Percentiles rank a stretch among this genome's conserved stretches.
Evolutionary conservation across 2,113 vertebrate genomes (phyloP).

Genomic region (Xiphophorus couchianus): DNA sequence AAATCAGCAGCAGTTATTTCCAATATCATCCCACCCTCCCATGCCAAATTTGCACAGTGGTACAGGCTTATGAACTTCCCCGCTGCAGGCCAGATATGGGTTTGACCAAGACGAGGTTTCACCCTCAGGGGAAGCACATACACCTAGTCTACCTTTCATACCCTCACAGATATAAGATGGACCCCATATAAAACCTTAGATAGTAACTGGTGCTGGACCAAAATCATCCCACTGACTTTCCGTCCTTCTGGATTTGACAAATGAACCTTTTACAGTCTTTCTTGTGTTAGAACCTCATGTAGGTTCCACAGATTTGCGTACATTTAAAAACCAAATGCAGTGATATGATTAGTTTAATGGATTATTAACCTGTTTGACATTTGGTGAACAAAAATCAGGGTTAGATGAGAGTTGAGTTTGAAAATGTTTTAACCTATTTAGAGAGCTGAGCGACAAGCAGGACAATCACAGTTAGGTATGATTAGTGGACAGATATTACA

Average conservation of each 20-base stretch:
- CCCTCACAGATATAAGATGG: conserved; percentile 27
- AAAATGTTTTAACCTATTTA: conserved; percentile 49
- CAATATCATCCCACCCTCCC: not conserved
- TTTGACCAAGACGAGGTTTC: conserved; percentile 38
- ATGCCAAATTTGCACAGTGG: conserved; percentile 47
- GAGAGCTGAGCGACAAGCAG: conserved; percentile 26
- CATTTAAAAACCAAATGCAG: conserved; percentile 25
- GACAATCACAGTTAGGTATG: conserved; percentile 54
- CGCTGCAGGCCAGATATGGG: conserved; percentile 48
- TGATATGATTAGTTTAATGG: conserved; percentile 18
- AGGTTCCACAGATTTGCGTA: conserved; percentile 21
- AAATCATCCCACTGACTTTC: conserved; percentile 47
- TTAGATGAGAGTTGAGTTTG: conserved; percentile 26
- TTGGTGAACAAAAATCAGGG: conserved; percentile 14
- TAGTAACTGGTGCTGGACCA: conserved; percentile 53
- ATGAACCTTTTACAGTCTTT: conserved; percentile 26
- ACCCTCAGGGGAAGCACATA: conserved; percentile 55
- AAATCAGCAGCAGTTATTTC: conserved; percentile 15
- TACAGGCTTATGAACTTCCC: conserved; percentile 39
- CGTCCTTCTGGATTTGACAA: conserved; percentile 43
- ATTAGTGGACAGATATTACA: conserved; percentile 29
- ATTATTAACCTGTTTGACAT: conserved; percentile 2
- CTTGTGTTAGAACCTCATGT: conserved; percentile 22
- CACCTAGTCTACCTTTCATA: conserved; percentile 33
- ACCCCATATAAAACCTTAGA: conserved; percentile 31